A percentile compares a stretch with the other conserved stretches of the same genome.
phyloP scores from a whole-genome alignment of 1,140 invertebrate species.

The Microplitis demolitor region DNA sequence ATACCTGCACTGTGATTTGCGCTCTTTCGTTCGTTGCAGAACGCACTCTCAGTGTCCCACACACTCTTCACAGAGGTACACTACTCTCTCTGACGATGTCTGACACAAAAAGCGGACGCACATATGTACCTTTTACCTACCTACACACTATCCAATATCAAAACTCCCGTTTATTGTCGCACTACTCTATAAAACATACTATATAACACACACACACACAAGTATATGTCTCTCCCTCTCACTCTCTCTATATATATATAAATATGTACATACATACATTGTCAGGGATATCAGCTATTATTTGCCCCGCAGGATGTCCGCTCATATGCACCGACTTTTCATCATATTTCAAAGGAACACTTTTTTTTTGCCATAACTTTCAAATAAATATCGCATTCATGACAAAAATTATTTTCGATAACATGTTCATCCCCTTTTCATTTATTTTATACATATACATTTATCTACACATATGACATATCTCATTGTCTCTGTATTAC shows the following conservation, averaged over 20 bases:
- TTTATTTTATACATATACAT: too few relatives aligned
- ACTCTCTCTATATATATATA: not conserved
- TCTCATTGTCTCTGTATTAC: not conserved
- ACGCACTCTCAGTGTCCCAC: conserved; percentile 35
- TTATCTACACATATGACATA: not conserved
- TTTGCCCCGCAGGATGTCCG: conserved; percentile 24
- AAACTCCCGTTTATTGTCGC: not conserved
- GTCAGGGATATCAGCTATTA: conserved; percentile 10
- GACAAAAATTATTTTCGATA: too few relatives aligned
- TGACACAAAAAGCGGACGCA: conserved; percentile 8
- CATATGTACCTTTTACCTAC: not conserved
- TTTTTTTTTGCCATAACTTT: too few relatives aligned
- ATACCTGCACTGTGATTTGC: conserved; percentile 57
- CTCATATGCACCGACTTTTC: conserved; percentile 7
- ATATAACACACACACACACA: not conserved
- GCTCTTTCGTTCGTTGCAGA: conserved; percentile 58
- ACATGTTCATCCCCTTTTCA: too few relatives aligned
- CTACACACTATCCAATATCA: not conserved
- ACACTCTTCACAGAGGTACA: not conserved
- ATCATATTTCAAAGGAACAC: not conserved
- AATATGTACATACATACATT: not conserved
- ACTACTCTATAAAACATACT: not conserved
- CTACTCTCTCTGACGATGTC: conserved; percentile 7
- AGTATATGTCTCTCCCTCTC: conserved; percentile 1
- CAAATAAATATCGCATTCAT: too few relatives aligned